Conservation (phyloP, 1,140 invertebrate species). For the Cherax destructor region DNA sequence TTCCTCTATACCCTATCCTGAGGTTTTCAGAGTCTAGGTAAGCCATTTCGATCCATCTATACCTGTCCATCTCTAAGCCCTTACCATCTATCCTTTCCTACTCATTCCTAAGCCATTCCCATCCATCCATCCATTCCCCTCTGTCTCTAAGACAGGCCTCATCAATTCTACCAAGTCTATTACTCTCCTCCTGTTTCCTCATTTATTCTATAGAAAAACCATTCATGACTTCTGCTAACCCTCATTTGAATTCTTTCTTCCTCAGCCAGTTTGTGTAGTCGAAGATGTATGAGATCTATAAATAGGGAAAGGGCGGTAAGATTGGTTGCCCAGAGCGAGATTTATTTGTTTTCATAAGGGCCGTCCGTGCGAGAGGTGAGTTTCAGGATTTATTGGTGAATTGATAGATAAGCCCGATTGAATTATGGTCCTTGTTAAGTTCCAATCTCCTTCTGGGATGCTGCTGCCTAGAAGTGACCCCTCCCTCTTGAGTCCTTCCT, state of each 20-base stretch:
- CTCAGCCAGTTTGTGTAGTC: neutral
- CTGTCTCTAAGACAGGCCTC: too few relatives aligned
- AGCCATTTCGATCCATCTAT: too few relatives aligned
- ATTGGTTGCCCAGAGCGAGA: neutral
- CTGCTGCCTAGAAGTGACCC: neutral
- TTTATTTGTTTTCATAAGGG: neutral
- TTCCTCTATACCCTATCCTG: too few relatives aligned
- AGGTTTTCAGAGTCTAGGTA: too few relatives aligned
- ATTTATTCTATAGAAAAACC: too few relatives aligned
- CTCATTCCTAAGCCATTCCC: too few relatives aligned
- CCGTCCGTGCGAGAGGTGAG: neutral
- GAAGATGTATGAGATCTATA: neutral
- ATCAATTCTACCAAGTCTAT: too few relatives aligned
- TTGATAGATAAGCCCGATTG: neutral
- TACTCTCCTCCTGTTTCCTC: too few relatives aligned
- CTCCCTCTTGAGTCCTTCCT: too few relatives aligned
- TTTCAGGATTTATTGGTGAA: neutral
- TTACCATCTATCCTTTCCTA: too few relatives aligned
- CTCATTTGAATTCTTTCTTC: neutral
- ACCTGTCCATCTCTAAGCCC: too few relatives aligned
- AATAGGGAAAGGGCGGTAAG: neutral
- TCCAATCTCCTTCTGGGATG: neutral
- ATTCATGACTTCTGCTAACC: neutral
- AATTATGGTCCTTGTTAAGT: neutral
- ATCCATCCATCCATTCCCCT: too few relatives aligned